Conservation (phyloP, 1,140 invertebrate species). For the Scaptodrosophila lebanonensis region DNA sequence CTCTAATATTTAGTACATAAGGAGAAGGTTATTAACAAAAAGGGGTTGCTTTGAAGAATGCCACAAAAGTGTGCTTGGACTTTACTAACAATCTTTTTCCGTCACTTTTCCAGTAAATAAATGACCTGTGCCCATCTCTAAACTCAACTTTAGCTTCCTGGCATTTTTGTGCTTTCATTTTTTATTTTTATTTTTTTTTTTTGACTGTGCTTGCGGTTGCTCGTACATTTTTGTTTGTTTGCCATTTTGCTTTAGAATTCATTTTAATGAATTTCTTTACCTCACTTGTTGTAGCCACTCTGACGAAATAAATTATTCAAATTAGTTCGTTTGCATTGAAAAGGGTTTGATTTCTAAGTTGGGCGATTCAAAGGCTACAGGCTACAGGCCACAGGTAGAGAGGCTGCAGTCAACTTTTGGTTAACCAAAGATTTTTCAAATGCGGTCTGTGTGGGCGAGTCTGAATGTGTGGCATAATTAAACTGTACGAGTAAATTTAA, state of each 20-base stretch:
- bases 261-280: slow-evolving; percentile 33
- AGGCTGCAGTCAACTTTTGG: slow-evolving; percentile 13
- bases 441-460: slow-evolving; percentile 27
- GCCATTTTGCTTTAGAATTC: no score
- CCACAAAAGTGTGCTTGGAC: no score
- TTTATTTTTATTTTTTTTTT: background rate
- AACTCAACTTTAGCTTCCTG: no score
- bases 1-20: no score
- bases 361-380: background rate
- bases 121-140: no score
- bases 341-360: slow-evolving; percentile 42
- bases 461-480: slow-evolving; percentile 19
- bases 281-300: background rate
- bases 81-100: no score
- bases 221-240: slow-evolving; percentile 15
- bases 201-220: background rate
- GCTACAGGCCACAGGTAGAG: background rate
- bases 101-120: no score
- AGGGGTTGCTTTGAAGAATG: no score
- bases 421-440: slow-evolving; percentile 45
- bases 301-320: slow-evolving; percentile 51
- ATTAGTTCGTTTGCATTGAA: slow-evolving; percentile 55
- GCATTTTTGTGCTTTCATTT: no score
- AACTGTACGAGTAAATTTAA: slow-evolving; percentile 27
- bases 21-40: no score